A percentile compares a stretch with the other conserved stretches of the same genome.
Conservation (phyloP, 2,888 invertebrate genomes). For the Cheilosia grossa region DNA sequence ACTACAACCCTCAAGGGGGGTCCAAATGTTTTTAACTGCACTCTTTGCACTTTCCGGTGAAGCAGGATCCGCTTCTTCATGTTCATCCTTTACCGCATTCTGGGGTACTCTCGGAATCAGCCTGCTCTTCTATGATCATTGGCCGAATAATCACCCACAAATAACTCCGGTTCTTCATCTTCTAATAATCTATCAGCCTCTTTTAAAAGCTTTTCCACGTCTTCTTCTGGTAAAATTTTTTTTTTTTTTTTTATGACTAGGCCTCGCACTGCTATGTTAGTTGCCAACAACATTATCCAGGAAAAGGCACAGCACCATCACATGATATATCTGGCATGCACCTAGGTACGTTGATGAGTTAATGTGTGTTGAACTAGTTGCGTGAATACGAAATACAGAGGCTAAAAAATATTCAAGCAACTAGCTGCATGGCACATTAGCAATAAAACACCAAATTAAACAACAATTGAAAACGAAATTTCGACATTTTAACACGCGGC, state of each 20-base stretch:
- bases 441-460: too few relatives aligned
- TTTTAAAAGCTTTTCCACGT: slow-evolving; percentile 25
- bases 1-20: slow-evolving; percentile 19
- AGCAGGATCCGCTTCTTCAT: slow-evolving; percentile 17
- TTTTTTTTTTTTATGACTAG: neutral
- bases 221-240: slow-evolving; percentile 28
- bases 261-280: too few relatives aligned
- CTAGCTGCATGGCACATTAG: too few relatives aligned
- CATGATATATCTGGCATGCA: too few relatives aligned
- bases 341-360: too few relatives aligned
- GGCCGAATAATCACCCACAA: slow-evolving; percentile 37
- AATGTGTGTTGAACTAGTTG: too few relatives aligned
- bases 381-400: too few relatives aligned
- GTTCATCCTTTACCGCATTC: slow-evolving; percentile 24
- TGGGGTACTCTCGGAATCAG: slow-evolving; percentile 7
- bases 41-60: slow-evolving; percentile 26
- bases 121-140: slow-evolving; percentile 27
- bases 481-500: too few relatives aligned
- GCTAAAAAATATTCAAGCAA: too few relatives aligned
- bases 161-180: slow-evolving; percentile 24
- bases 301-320: too few relatives aligned
- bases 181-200: slow-evolving; percentile 20
- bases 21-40: slow-evolving; percentile 34
- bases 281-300: too few relatives aligned
- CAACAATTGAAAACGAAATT: too few relatives aligned